A percentile compares a stretch with the other conserved stretches of the same genome.
Conservation (phyloP, 2,888 invertebrate species). For the Morinoia aosen region DNA sequence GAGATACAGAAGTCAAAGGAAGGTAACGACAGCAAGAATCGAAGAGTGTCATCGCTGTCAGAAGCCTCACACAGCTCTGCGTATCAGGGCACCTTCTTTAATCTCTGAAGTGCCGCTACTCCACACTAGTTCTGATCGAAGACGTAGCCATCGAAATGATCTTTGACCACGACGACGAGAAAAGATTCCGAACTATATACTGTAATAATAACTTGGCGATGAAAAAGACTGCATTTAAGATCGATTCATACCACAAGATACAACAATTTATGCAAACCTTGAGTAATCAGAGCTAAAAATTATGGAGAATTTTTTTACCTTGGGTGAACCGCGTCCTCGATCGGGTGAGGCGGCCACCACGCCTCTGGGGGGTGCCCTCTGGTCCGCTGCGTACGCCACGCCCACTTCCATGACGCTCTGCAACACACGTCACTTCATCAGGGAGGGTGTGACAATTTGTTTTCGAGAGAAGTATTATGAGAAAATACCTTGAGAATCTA, state of each 20-base stretch:
- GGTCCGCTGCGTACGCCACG: slow-evolving; percentile 61
- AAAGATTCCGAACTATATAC: not conserved
- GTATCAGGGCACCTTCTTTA: not conserved
- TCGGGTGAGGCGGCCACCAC: slow-evolving; percentile 58
- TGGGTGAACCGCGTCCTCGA: slow-evolving; percentile 54
- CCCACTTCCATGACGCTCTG: slow-evolving; percentile 67
- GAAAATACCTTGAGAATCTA: no score
- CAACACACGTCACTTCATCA: not conserved
- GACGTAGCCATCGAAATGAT: not conserved
- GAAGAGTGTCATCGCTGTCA: not conserved
- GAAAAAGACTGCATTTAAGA: no score
- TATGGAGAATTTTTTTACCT: not conserved
- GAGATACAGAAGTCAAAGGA: not conserved
- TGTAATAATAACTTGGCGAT: no score
- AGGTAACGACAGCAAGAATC: not conserved
- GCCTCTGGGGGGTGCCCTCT: slow-evolving; percentile 57
- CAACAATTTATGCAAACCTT: no score
- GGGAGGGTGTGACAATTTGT: no score
- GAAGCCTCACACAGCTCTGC: not conserved
- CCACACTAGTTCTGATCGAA: not conserved
- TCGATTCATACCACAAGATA: no score
- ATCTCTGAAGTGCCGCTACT: not conserved
- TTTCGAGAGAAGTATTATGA: no score
- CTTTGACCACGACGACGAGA: not conserved
- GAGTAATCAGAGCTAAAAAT: not conserved